Percentiles rank a stretch among this genome's conserved stretches.
These are phyloP conservation scores for Nyctereutes procyonoides DNA, from an alignment of 2,113 vertebrate species.

Conservation along the genomic window DNA sequence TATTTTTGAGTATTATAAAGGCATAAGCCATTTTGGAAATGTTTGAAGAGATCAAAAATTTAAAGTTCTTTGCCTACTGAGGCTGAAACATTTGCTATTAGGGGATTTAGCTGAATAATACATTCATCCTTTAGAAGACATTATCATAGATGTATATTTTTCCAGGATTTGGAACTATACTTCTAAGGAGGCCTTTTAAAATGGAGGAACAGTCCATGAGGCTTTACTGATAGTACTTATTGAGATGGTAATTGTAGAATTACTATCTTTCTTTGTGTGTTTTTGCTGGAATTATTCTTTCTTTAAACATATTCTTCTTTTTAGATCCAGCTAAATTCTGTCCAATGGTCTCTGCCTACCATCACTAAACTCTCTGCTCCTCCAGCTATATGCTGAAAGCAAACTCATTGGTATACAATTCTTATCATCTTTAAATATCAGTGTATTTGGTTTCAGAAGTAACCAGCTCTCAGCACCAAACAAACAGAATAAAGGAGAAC, in stretches of 20 bases:
- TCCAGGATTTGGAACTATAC: not conserved
- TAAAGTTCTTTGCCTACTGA: constrained; percentile 31
- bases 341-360: not conserved
- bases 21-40: not conserved
- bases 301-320: not conserved
- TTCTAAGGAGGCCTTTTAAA: not conserved
- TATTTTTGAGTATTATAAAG: not conserved
- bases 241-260: not conserved
- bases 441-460: not conserved
- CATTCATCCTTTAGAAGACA: not conserved
- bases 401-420: not conserved
- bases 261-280: not conserved
- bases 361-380: accelerated
- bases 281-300: not conserved
- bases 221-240: not conserved
- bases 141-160: not conserved
- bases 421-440: not conserved
- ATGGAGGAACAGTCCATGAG: not conserved
- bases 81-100: not conserved
- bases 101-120: not conserved
- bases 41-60: not conserved
- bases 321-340: not conserved
- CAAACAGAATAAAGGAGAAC: not conserved
- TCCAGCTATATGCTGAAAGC: not conserved
- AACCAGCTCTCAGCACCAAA: not conserved